Evolutionary conservation across 2,113 vertebrate genomes (phyloP).

Genomic region (Miniopterus natalensis): DNA sequence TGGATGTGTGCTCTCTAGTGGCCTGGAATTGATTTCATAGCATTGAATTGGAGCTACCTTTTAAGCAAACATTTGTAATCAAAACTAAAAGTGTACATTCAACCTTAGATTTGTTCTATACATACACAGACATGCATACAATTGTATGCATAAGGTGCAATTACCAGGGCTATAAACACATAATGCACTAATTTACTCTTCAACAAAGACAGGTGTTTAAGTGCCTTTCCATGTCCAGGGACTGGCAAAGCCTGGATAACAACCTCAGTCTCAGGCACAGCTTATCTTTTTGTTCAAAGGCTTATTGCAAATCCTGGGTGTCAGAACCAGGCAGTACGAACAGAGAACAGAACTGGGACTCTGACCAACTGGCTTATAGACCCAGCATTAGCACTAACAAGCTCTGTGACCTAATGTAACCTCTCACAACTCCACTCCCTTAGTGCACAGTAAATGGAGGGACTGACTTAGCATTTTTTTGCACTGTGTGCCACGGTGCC

Average conservation of each 20-base stretch:
- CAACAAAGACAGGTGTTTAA: constrained; percentile 81
- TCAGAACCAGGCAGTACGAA: constrained; percentile 61
- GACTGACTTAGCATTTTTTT: constrained; percentile 17
- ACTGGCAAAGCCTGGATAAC: constrained; percentile 83
- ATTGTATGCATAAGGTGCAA: constrained; percentile 40
- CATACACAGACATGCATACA: constrained; percentile 52
- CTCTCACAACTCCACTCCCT: constrained; percentile 9
- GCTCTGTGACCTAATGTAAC: constrained; percentile 65
- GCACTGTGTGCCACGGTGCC: background rate
- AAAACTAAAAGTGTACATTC: constrained; percentile 47
- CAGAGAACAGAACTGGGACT: background rate
- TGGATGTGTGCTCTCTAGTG: background rate
- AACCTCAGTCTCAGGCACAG: constrained; percentile 81
- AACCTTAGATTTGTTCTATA: constrained; percentile 61
- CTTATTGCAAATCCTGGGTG: constrained; percentile 78
- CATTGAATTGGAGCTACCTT: constrained; percentile 56
- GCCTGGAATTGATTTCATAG: constrained; percentile 42
- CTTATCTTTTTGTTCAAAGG: constrained; percentile 82
- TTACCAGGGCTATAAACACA: constrained; percentile 63
- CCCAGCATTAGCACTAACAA: constrained; percentile 72
- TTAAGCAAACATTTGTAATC: constrained; percentile 73
- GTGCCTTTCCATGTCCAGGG: constrained; percentile 81
- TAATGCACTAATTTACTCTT: constrained; percentile 70
- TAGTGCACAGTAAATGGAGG: background rate
- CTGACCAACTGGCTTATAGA: constrained; percentile 61